Evolutionary conservation across 2,888 invertebrate species (phyloP), one percentile per base, ranked within the genome.

Genomic region (Dynastes grantii): DNA sequence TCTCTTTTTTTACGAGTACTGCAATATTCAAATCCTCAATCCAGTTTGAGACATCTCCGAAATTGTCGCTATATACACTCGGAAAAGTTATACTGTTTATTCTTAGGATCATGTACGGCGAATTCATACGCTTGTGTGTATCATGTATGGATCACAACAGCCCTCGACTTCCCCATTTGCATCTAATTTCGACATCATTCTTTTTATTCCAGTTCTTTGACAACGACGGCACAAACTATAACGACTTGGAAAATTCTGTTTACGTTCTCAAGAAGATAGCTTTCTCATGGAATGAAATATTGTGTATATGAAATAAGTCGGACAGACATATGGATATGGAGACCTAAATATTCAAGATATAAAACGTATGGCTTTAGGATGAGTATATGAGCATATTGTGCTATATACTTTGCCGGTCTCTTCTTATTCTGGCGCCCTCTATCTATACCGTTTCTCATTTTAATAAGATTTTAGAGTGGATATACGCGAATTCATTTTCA

Each of bases 171-270:
- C 32, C 73, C 45, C 27, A 75, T 75, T 75, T 75, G 61, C 61
- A 75, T 75, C 49, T 75, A 61, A 75, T 75, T 75, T 45, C 40
- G 61, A 27, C 16, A 16, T 27, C 45, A 29, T n/a, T 61, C 45
- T 58, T 40, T 61, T 75, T 75, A 45, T 61, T 63, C 40, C 49
- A 16, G 40, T 22, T 37, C 61, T 58, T 73, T 73, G 58, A 58
- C 58, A 58, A 68, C 51, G 68, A 51, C 32, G 32, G 51, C 68
- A 11, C 68, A 51, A 37, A 65, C 65, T 65, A 37, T 65, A 65
- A 49, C 68, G 49, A 68, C 68, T 68, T 68, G n/a, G 29, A 51
- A 53, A 51, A 68, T 68, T 68, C 68, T 68, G 51, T 68, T 68
- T 68, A 51, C 29, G 51, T 68, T 68, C 51, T 53, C n/a, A 49